These are phyloP conservation scores for Athene noctua DNA, from an alignment of 2,113 vertebrate species.

Conservation along the genomic window DNA sequence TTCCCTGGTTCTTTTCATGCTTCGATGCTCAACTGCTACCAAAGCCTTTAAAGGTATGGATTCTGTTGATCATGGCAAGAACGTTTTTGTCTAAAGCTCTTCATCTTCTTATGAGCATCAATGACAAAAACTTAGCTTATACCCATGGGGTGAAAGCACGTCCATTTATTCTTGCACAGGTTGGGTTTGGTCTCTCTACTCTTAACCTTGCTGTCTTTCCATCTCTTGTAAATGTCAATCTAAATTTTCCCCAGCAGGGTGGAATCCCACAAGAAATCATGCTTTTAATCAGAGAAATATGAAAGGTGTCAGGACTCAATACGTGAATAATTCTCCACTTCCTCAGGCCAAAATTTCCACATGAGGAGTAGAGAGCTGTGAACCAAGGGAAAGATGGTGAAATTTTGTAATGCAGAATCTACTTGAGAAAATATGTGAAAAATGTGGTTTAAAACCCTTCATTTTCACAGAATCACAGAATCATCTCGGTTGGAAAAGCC, in stretches of 20 bases:
- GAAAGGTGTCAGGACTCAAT: not conserved
- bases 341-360: not conserved
- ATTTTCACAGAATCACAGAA: not conserved
- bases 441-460: not conserved
- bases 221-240: not conserved
- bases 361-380: not conserved
- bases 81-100: not conserved
- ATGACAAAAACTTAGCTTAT: not conserved
- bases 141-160: accelerated
- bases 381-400: not conserved
- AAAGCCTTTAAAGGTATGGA: not conserved
- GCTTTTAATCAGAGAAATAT: not conserved
- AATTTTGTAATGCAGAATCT: not conserved
- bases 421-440: not conserved
- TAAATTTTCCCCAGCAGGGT: not conserved
- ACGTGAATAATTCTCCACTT: not conserved
- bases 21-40: not conserved
- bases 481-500: too few relatives aligned
- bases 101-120: not conserved
- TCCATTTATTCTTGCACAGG: not conserved
- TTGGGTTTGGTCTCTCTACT: not conserved
- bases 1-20: not conserved
- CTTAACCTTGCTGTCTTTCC: not conserved
- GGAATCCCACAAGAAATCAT: not conserved
- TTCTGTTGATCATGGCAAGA: not conserved